Conservation (phyloP, 2,113 vertebrate genomes). For the Chrysochloris asiatica region DNA sequence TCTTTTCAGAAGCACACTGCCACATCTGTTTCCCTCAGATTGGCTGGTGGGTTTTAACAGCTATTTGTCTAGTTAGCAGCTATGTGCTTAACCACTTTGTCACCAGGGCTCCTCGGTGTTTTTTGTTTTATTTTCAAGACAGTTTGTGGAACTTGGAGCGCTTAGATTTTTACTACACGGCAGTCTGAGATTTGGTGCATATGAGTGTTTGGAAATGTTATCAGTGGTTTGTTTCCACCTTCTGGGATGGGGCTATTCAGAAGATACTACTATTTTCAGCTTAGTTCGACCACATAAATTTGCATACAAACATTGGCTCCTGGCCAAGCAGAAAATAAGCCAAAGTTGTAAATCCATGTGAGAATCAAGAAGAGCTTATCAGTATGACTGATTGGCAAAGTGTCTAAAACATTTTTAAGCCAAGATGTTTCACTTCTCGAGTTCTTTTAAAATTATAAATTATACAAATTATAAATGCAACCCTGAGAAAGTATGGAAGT, state of each 20-base stretch:
- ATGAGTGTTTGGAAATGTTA: accelerated
- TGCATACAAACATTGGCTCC: background rate
- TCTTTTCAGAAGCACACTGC: background rate
- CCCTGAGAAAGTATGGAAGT: background rate
- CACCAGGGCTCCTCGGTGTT: background rate
- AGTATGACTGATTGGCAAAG: background rate
- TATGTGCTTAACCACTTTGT: background rate
- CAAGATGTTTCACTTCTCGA: background rate
- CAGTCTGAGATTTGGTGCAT: background rate
- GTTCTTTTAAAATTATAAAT: background rate
- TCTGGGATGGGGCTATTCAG: background rate
- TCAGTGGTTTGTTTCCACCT: background rate
- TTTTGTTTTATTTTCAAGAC: background rate
- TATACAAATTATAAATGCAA: background rate
- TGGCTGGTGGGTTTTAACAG: background rate
- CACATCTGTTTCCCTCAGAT: background rate
- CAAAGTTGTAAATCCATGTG: background rate
- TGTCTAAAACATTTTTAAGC: background rate
- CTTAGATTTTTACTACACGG: too few relatives aligned
- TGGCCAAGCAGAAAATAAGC: background rate
- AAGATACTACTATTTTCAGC: background rate
- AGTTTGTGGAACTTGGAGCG: background rate
- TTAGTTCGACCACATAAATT: background rate
- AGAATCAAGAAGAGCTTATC: background rate
- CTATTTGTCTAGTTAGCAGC: background rate